A percentile compares a stretch with the other conserved stretches of the same genome.
Conservation (phyloP, 2,888 invertebrate species). For the Dendrolimus pini region DNA sequence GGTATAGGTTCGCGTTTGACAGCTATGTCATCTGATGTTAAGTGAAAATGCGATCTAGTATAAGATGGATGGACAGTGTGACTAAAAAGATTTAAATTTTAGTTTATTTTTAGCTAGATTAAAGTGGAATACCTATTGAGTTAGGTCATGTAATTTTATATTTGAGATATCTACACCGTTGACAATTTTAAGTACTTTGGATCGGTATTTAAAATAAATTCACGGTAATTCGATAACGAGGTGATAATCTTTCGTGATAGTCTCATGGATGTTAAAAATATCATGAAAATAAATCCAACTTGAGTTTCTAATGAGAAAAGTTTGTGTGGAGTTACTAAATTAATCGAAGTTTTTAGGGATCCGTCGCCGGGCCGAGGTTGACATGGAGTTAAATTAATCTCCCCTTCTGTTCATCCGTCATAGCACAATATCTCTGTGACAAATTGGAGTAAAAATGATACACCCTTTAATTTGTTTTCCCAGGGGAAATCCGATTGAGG, state of each 20-base stretch:
- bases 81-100: too few species aligned
- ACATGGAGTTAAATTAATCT: constrained; percentile 22
- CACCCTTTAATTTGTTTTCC: neutral
- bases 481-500: too few species aligned
- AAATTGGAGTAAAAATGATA: constrained; percentile 1
- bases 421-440: constrained; percentile 3
- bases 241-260: neutral
- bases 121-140: too few species aligned
- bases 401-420: constrained; percentile 9
- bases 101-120: too few species aligned
- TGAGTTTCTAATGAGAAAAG: constrained; percentile 42
- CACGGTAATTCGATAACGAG: neutral
- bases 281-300: constrained; percentile 26
- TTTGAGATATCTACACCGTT: too few species aligned
- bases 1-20: too few species aligned
- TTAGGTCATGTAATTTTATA: too few species aligned
- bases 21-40: too few species aligned
- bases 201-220: too few species aligned
- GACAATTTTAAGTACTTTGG: too few species aligned
- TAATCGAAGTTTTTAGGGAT: constrained; percentile 34
- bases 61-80: too few species aligned
- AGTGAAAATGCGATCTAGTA: too few species aligned
- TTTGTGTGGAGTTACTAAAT: constrained; percentile 36
- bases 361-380: constrained; percentile 16
- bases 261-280: constrained; percentile 20